Base-by-base conservation (phyloP, 2,113 vertebrate genomes). In the Nettapus auritus region DNA sequence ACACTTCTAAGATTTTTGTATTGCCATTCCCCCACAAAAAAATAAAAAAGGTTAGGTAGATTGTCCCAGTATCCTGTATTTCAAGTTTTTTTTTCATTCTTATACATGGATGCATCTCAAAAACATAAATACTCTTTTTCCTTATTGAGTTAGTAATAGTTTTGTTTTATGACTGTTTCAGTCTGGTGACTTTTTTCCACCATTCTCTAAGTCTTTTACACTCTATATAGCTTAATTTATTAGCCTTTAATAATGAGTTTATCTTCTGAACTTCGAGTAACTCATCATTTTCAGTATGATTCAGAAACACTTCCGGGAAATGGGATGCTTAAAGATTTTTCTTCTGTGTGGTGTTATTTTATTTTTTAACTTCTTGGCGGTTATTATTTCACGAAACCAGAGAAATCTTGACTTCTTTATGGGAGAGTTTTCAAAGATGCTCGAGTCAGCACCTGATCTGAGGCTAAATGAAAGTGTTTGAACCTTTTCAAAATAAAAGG, bases 381-480 rank as follows among this genome's bases (percentile, higher is more conserved):
- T 90, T 86, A 63, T 4, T 74, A 42, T 66, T 55, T 84, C 52
- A 76, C 70, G 88, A 93, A 90, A 38, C 33, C 64, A 53, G 68
- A 80, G 91, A 69, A 87, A 77, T 76, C 31, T 77, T 89, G 56
- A 88, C 68, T 88, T 92, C 12, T 95, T 56, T 90, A 63, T 62
- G 44, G 88, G 67, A 86, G 88, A 68, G 57, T 89, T 93, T 86
- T 93, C 93, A 77, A 94, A 91, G 80, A 88, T 89, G 48, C 42
- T 91, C 59, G 2, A 63, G 81, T 77, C 66, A 81, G 73, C 80
- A 48, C 63, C 25, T 69, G 85, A 88, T 83, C 84, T 94, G 64
- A 86, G 81, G 36, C 88, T 59, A 90, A 97, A 90, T 93, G 79
- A 91, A 94, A 90, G 83, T 33, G 31, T 64, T 93, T 94, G 66